Evolutionary conservation across 1,140 invertebrate genomes (phyloP), one percentile per base, ranked within the genome.

Genomic region (Papilio machaon): DNA sequence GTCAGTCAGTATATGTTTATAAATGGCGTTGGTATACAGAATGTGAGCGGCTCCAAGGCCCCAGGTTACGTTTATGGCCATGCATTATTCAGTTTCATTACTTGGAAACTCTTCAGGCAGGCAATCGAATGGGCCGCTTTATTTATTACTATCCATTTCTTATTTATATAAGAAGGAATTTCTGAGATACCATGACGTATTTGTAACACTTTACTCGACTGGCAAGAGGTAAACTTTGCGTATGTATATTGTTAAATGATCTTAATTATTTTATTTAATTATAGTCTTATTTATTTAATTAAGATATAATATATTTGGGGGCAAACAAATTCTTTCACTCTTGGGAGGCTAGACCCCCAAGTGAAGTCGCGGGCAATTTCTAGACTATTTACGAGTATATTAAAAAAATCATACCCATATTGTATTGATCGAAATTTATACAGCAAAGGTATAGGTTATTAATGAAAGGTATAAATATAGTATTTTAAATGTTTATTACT

Each of bases 71-170:
- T 67, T 67, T 67, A 67, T 23, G 30, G 4, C 23, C 64, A 67
- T 67, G 64, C 64, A 67, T 67, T 67, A 67, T 67, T 67, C 64
- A 67, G 64, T 67, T 67, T 67, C 64, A 67, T 67, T 67, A 67
- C 64, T 35, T 67, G 64, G 64, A 67, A 35, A 67, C 64, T 67
- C 23, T 30, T 67, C 30, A 67, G 64, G 64, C 64, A 64, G 19
- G 58, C 58, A 67, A 67, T 67, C 64, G 64, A 67, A 67, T 67
- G 64, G 64, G 23, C 64, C 30, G 64, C 64, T 67, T 67, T 67
- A 67, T 67, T 67, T 67, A 67, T 67, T 67, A 38, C 64, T 67
- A 38, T 17, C 5, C 64, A 67, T 67, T 67, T 17, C 64, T 67
- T 67, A 35, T 67, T 67, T 67, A 67, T 67, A 67, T 35, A 67